These are phyloP conservation scores for Urophycis tenuis DNA, from an alignment of 2,797 vertebrate species.

Conservation along the genomic window DNA sequence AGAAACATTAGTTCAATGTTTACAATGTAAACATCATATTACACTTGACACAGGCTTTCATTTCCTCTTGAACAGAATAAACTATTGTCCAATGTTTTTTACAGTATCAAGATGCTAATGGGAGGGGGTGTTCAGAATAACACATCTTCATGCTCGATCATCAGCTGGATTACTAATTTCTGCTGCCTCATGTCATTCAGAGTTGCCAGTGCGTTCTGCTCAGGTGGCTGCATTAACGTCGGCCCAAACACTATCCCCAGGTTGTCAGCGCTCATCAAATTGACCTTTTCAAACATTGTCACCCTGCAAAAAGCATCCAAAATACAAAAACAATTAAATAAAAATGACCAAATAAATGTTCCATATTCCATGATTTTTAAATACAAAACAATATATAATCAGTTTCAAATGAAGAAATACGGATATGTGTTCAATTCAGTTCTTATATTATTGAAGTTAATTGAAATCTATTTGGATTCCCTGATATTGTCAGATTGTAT, in stretches of 20 bases:
- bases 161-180: constrained; percentile 91
- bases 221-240: constrained; percentile 93
- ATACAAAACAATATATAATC: neutral
- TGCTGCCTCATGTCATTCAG: constrained; percentile 98
- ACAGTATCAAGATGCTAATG: constrained; percentile 4
- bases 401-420: neutral
- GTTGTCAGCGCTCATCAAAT: constrained; percentile 97
- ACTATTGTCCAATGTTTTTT: constrained; percentile 56
- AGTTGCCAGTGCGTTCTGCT: constrained; percentile 89
- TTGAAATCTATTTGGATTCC: neutral
- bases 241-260: constrained; percentile 96
- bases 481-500: constrained; percentile 47
- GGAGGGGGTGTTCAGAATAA: constrained; percentile 77
- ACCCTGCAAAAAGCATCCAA: constrained; percentile 70
- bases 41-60: constrained; percentile 42
- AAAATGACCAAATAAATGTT: neutral
- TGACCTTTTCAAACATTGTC: constrained; percentile 91
- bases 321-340: neutral
- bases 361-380: neutral
- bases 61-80: constrained; percentile 65
- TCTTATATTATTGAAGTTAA: neutral
- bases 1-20: constrained; percentile 68
- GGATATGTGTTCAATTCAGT: neutral
- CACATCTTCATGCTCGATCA: constrained; percentile 98
- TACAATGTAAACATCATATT: constrained; percentile 27